Base-by-base conservation (phyloP, 2,113 vertebrate genomes). In the Thomomys bottae region DNA sequence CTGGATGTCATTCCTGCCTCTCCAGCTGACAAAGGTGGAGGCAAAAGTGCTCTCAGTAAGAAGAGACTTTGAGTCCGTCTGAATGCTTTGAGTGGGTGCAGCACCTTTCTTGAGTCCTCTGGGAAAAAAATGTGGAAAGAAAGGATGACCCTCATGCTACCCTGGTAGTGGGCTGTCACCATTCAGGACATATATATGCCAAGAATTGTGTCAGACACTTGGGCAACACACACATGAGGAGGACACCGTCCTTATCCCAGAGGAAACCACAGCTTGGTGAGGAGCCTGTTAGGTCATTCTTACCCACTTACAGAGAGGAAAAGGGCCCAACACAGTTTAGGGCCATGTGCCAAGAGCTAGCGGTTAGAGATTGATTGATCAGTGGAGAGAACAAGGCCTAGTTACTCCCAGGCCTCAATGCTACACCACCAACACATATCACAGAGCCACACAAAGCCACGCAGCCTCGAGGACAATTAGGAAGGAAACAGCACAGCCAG, bases 1-100 rank as follows among this genome's bases (percentile, higher is more conserved):
- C 87, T 82, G 45, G 84, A 78, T 94, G 92, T 95, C 94, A 95
- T 93, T 96, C 87, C 93, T 84, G 83, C 77, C 42, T 40, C 70
- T 36, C 34, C 20, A 80, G 78, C 18, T 87, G 86, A 95, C 93
- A 94, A 92, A 95, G 84, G 67, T 92, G 45, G 67, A 87, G 66
- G 63, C 67, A 32, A 26, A 32, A 49, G 66, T 34, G 40, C 30
- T 36, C 59, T 77, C 0, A 1, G 67, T 34, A 66, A 79, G 78
- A 80, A 73, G 83, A 32, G 17, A 36, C 71, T 57, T 9, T 15
- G 36, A 34, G 34, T 89, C 67, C 88, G 68, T 34, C n/a, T n/a
- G 17, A 8, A 30, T 30, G 36, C 30, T 8, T 54, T 71, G 17
- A 42, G 17, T 59, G 71, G 42, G 64, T 34, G 21, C 38, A 75